Conservation (phyloP, 2,113 vertebrate genomes). For the Tragelaphus buxtoni region DNA sequence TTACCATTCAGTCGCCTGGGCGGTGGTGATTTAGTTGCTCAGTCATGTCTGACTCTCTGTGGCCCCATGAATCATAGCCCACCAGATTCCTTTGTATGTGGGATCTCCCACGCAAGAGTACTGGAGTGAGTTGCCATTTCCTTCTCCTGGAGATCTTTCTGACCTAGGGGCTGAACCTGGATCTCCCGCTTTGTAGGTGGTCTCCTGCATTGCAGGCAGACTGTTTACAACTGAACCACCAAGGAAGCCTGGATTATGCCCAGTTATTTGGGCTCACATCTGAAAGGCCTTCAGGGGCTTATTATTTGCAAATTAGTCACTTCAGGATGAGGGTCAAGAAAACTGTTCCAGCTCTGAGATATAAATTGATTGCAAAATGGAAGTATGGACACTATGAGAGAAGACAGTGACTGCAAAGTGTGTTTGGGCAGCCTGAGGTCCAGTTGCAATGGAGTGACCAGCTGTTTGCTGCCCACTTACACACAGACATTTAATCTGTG, state of each 20-base stretch:
- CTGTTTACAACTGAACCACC: background rate
- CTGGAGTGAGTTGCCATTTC: background rate
- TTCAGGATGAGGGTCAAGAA: conserved; percentile 45
- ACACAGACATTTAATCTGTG: background rate
- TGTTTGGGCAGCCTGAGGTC: background rate
- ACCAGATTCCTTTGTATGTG: background rate
- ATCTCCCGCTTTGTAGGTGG: background rate
- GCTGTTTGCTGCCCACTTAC: background rate
- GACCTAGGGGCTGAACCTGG: background rate
- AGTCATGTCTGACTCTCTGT: background rate
- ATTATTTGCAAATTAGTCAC: conserved; percentile 49
- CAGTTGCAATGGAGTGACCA: background rate
- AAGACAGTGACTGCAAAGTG: background rate
- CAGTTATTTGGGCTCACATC: conserved; percentile 51
- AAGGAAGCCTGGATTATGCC: background rate
- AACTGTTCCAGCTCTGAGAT: conserved; percentile 16
- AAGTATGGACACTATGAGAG: background rate
- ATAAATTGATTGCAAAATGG: conserved; percentile 16
- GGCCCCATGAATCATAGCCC: background rate
- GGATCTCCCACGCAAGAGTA: background rate
- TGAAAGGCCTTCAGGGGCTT: conserved; percentile 17
- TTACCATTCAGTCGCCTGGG: conserved; percentile 32
- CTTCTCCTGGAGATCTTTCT: background rate
- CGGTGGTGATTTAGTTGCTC: background rate
- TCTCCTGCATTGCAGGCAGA: background rate